Conservation (phyloP, 2,113 vertebrate species). For the Halichoeres trimaculatus region DNA sequence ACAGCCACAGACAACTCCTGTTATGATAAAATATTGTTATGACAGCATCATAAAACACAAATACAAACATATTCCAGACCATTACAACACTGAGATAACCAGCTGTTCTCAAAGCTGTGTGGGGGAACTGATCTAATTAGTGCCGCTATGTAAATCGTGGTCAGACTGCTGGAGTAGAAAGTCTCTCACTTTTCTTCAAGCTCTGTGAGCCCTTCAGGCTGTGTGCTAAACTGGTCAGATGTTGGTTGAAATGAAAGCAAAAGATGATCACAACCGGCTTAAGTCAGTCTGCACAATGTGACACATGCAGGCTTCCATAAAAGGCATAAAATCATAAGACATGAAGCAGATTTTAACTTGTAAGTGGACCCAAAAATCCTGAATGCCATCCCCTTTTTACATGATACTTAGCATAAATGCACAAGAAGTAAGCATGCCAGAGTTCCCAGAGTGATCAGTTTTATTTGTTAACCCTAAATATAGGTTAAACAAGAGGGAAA, state of each 20-base stretch:
- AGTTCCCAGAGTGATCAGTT: too few species aligned
- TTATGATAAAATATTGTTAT: neutral
- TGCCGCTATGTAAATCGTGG: neutral
- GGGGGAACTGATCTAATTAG: neutral
- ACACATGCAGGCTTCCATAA: neutral
- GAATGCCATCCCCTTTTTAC: too few species aligned
- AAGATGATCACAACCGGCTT: neutral
- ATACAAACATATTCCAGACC: neutral
- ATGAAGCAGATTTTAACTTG: neutral
- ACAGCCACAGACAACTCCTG: neutral
- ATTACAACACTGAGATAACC: neutral
- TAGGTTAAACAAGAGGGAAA: too few species aligned
- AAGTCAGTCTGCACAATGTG: neutral
- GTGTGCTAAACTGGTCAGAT: neutral
- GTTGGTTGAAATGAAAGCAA: neutral
- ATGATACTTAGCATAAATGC: too few species aligned
- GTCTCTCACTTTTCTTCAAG: neutral
- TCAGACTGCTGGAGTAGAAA: neutral
- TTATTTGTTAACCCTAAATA: too few species aligned
- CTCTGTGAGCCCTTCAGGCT: neutral
- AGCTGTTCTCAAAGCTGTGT: conserved; percentile 6
- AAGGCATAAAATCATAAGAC: neutral
- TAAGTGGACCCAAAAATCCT: too few species aligned
- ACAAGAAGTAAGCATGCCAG: too few species aligned
- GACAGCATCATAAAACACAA: neutral